Percentiles rank a stretch among this genome's conserved stretches.
phyloP scores from a whole-genome alignment of 1,140 invertebrate species.

The Theocolax elegans region DNA sequence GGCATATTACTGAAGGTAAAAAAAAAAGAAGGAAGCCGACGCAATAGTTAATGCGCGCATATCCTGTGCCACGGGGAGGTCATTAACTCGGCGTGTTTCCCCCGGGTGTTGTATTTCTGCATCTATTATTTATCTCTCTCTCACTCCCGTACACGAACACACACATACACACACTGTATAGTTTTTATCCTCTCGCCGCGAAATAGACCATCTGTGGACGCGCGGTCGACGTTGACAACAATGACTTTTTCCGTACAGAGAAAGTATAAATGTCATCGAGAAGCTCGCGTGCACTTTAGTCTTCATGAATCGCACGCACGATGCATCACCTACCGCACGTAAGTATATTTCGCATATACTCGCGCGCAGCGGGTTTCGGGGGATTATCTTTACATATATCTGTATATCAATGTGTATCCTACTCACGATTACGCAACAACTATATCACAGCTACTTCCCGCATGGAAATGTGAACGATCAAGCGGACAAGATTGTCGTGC shows the following conservation, averaged over 20 bases:
- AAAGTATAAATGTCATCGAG: slow-evolving; percentile 62
- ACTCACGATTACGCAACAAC: too few relatives aligned
- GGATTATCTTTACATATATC: too few relatives aligned
- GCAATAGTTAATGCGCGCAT: slow-evolving; percentile 30
- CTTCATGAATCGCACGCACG: slow-evolving; percentile 53
- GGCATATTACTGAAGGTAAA: too few relatives aligned
- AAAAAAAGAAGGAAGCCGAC: slow-evolving; percentile 2
- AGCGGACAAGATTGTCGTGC: too few relatives aligned
- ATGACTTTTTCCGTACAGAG: slow-evolving; percentile 42
- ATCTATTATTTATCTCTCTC: neutral
- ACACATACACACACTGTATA: neutral
- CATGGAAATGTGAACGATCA: too few relatives aligned
- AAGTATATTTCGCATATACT: slow-evolving; percentile 51
- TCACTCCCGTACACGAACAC: neutral
- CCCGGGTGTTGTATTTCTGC: neutral
- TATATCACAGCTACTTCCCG: too few relatives aligned
- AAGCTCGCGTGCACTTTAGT: slow-evolving; percentile 55
- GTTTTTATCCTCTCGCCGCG: neutral
- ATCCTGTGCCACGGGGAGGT: slow-evolving; percentile 25
- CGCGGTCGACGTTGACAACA: slow-evolving; percentile 24
- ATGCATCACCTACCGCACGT: slow-evolving; percentile 58
- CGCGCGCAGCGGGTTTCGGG: neutral
- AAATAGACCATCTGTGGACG: neutral
- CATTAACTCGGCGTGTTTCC: slow-evolving; percentile 41
- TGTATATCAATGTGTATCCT: too few relatives aligned